Percentiles rank a stretch among this genome's conserved stretches.
These are phyloP conservation scores for Protula sp. DNA, from an alignment of 2,888 invertebrate species.

Conservation along the genomic window DNA sequence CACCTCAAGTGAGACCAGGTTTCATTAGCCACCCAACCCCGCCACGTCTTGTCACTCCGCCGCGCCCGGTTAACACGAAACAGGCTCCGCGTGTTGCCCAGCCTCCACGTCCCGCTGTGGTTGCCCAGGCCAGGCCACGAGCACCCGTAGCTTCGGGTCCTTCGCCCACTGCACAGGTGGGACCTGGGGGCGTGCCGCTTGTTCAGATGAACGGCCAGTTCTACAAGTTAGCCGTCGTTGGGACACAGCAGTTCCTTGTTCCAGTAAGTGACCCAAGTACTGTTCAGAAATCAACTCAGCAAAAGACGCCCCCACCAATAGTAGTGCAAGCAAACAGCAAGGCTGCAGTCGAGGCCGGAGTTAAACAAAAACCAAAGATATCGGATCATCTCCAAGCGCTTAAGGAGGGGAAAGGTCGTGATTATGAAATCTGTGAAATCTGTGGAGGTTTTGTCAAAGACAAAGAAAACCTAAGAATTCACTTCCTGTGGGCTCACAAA, in stretches of 20 bases:
- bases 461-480: conserved; percentile 84
- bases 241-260: conserved; percentile 5
- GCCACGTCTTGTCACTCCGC: too few relatives aligned
- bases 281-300: neutral
- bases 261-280: neutral
- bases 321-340: neutral
- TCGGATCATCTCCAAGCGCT: neutral
- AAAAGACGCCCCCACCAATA: neutral
- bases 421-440: conserved; percentile 82
- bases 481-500: conserved; percentile 98
- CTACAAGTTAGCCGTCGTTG: conserved; percentile 8
- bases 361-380: neutral
- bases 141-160: neutral
- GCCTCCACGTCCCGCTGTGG: neutral
- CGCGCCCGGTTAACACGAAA: neutral
- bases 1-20: neutral
- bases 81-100: neutral
- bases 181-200: neutral
- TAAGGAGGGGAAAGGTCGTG: neutral
- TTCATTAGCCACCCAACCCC: too few relatives aligned
- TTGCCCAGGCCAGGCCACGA: neutral
- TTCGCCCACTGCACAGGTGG: neutral
- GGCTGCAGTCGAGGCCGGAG: neutral
- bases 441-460: conserved; percentile 96
- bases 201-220: conserved; percentile 7